Evolutionary conservation across 2,113 vertebrate genomes (phyloP), one percentile per base, ranked within the genome.

Genomic region (Prunella himalayana): DNA sequence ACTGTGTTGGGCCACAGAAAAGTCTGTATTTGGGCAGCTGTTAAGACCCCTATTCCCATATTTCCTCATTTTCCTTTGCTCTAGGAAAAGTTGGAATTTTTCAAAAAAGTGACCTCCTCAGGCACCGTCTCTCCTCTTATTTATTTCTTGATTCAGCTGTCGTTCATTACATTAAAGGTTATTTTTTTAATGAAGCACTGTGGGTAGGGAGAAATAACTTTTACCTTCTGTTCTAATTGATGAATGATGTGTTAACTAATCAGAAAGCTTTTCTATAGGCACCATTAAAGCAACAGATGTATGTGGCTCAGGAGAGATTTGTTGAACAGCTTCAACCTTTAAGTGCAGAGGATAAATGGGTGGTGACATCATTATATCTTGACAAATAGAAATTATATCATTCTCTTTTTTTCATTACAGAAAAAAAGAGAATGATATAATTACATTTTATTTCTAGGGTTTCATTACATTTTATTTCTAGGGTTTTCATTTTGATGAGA

Each of bases 321-420:
- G 97, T 97, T 97, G 95, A 97, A 96, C 93, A 90, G 96, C 88
- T 97, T 98, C 98, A 98, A 95, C 97, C 94, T 98, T 97, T 98
- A 97, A 98, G 96, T 97, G 95, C 96, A 95, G 90, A 97, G 97
- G 95, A 98, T 98, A 98, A 98, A 98, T 98, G 97, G 88, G 94
- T 93, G 89, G 95, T 98, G 98, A 98, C 97, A 98, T 98, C 98
- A 98, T 98, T 97, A 97, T 94, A 97, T 78, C 95, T 97, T 98
- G 97, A 98, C 97, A 98, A 98, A 98, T 68, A 97, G 95, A 97
- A 98, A 97, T 97, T 97, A 93, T 97, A 97, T 95, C 60, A 93
- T 96, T 92, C 94, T 92, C 78, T 90, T 93, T 94, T 95, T 96
- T 97, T 98, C 97, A 96, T 98, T 97, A 97, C n/a, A n/a, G n/a